phyloP scores from a whole-genome alignment of 2,113 vertebrate genomes.

The Equus przewalskii region DNA sequence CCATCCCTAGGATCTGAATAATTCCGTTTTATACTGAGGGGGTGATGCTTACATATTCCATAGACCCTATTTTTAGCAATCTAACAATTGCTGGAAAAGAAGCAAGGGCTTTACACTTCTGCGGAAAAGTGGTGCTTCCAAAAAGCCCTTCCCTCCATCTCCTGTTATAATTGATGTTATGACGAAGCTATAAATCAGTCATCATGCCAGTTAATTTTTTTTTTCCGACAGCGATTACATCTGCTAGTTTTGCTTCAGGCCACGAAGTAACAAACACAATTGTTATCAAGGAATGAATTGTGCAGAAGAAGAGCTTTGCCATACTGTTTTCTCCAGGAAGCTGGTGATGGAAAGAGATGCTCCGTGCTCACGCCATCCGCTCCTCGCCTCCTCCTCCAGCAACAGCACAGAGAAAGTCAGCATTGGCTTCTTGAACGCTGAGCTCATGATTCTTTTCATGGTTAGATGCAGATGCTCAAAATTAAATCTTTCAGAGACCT shows the following conservation, averaged over 20 bases:
- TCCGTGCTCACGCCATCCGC: no score
- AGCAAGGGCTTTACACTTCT: not conserved
- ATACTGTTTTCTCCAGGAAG: not conserved
- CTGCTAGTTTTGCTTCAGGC: slow-evolving; percentile 58
- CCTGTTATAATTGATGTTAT: slow-evolving; percentile 67
- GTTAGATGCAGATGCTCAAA: not conserved
- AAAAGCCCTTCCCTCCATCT: not conserved
- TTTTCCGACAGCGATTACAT: slow-evolving; percentile 62
- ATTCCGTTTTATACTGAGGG: not conserved
- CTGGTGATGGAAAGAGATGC: not conserved
- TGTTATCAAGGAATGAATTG: slow-evolving; percentile 60
- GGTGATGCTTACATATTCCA: slow-evolving; percentile 50
- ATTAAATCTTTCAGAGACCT: not conserved
- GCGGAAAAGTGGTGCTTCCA: not conserved
- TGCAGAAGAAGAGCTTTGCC: not conserved
- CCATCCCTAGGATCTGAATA: slow-evolving; percentile 28
- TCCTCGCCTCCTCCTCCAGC: not conserved
- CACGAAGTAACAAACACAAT: slow-evolving; percentile 66
- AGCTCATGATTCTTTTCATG: not conserved
- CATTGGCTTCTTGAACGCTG: not conserved
- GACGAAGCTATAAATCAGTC: slow-evolving; percentile 67
- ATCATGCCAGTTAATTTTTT: slow-evolving; percentile 58
- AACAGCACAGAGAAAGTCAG: not conserved
- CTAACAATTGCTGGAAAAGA: slow-evolving; percentile 58
- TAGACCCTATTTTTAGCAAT: slow-evolving; percentile 18